Base-by-base conservation (phyloP, 2,888 invertebrate genomes). In the Drosophila testacea region DNA sequence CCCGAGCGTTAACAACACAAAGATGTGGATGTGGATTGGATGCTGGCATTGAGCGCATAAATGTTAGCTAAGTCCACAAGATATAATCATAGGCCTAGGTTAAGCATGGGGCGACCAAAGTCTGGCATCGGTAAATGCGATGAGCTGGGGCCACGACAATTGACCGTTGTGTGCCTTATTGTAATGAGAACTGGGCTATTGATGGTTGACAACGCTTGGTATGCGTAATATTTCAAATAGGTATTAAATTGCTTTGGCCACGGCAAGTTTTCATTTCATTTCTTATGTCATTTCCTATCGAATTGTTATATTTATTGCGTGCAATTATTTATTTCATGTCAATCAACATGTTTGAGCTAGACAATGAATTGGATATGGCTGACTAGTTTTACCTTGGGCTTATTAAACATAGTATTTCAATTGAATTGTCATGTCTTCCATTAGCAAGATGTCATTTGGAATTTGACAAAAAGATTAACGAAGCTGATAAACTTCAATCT, bases 211-310 rank as follows among this genome's bases (percentile, higher is more conserved):
- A 78, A 65, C 76, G 83, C 56, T 76, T 67, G 78, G 85, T 82
- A 88, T 84, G 78, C 85, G 69, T 64, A 74, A 78, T 80, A 88
- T 78, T 74, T 67, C 47, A 59, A 46, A 77, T 68, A 57, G 57
- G 42, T 55, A 69, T 70, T 73, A 70, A 76, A 82, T 73, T 73
- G 73, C 61, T 61, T 68, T 9, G 30, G 38, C 16, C 7, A 46
- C 41, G n/a, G 2, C 38, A 51, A 51, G 13, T 66, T 69, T 68
- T 36, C 39, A 63, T 57, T 61, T 46, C 34, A 34, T 55, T 34
- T 51, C 47, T 13, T 56, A 30, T 48, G 52, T 66, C 41, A 54
- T 63, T 51, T 63, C 47, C 50, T 38, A 48, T 60, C 39, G 22
- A 6, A 62, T 63, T 57, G 47, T 11, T 57, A n/a, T 39, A 61